Percentiles rank a stretch among this genome's conserved stretches.
Evolutionary conservation across 2,113 vertebrate genomes (phyloP).

Genomic region (Ageneiosus marmoratus): DNA sequence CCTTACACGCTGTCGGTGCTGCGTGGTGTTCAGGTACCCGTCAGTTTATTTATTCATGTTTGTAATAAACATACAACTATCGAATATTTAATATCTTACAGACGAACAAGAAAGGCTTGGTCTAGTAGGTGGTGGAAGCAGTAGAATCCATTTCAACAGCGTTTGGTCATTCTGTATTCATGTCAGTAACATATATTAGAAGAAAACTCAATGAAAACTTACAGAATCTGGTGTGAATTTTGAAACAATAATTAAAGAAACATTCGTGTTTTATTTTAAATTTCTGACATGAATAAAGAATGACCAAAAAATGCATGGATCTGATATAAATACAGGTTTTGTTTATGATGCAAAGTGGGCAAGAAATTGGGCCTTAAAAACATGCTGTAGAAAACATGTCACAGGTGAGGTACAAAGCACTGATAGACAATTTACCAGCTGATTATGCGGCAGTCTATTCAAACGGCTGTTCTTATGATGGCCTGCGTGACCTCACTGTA

Average conservation of each 20-base stretch:
- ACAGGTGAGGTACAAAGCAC: not conserved
- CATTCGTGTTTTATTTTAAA: not conserved
- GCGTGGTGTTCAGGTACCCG: conserved; percentile 1
- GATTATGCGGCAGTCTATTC: not conserved
- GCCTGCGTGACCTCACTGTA: not conserved
- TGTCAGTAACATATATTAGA: not conserved
- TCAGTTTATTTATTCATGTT: not conserved
- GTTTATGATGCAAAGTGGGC: too few relatives aligned
- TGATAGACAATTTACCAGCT: not conserved
- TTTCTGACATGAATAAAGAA: not conserved
- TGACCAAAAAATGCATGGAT: not conserved
- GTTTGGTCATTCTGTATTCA: too few relatives aligned
- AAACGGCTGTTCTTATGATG: not conserved
- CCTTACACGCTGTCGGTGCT: not conserved
- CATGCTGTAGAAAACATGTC: too few relatives aligned
- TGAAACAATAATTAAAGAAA: not conserved
- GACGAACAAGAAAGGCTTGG: not conserved
- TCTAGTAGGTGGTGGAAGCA: too few relatives aligned
- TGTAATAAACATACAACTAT: not conserved
- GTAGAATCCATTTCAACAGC: not conserved
- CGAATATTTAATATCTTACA: not conserved
- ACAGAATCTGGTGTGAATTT: not conserved
- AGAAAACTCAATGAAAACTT: not conserved
- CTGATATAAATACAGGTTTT: not conserved
- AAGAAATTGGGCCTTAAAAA: not conserved